phyloP scores from a whole-genome alignment of 2,797 vertebrate species.

The Crocidura indochinensis region DNA sequence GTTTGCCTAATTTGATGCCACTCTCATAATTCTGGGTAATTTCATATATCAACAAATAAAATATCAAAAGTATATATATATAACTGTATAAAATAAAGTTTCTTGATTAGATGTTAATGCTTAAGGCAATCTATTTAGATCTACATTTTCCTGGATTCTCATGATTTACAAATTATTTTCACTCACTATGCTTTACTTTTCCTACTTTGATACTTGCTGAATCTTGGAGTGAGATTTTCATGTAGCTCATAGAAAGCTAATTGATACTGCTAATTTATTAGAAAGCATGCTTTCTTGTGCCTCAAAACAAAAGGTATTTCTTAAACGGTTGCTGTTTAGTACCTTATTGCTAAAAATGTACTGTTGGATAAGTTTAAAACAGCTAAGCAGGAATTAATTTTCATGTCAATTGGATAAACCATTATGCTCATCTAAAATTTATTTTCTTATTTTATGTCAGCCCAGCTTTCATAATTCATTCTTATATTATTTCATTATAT shows the following conservation, averaged over 20 bases:
- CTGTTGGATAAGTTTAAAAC: constrained; percentile 37
- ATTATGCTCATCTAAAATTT: constrained; percentile 41
- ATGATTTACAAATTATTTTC: constrained; percentile 52
- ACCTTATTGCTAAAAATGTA: neutral
- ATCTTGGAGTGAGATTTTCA: constrained; percentile 24
- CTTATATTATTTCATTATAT: neutral
- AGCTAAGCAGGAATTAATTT: constrained; percentile 46
- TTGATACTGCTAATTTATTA: neutral
- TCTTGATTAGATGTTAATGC: constrained; percentile 3
- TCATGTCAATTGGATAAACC: constrained; percentile 22
- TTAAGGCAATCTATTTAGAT: neutral
- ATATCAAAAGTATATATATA: neutral
- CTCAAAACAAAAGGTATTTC: constrained; percentile 46
- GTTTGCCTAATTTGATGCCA: neutral
- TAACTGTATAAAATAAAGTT: constrained; percentile 39
- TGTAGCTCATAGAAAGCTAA: constrained; percentile 12
- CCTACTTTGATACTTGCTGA: neutral
- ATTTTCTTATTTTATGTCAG: constrained; percentile 10
- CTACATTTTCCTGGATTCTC: neutral
- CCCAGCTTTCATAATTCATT: constrained; percentile 9
- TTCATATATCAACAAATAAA: neutral
- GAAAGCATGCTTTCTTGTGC: constrained; percentile 33
- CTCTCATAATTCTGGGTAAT: neutral
- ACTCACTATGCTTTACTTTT: constrained; percentile 22
- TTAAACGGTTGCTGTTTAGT: neutral